Evolutionary conservation across 2,888 invertebrate species (phyloP).

Genomic region (Acronicta leporina): DNA sequence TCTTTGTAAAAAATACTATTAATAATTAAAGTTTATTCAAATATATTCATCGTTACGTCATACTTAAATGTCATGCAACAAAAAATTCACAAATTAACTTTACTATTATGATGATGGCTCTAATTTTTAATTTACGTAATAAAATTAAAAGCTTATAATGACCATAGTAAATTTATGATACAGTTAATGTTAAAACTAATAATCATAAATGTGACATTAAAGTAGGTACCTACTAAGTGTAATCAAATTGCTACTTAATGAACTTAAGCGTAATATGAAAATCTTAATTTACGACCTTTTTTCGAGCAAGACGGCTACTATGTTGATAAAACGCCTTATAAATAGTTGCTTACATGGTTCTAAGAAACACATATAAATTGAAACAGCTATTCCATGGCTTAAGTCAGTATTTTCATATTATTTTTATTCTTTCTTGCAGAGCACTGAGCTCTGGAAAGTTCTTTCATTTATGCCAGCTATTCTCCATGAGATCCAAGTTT

Average conservation of each 20-base stretch:
- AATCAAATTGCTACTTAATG: constrained; percentile 40
- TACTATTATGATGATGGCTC: background rate
- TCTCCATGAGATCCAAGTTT: no score
- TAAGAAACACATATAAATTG: no score
- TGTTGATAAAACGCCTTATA: constrained; percentile 26
- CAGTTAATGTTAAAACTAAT: constrained; percentile 35
- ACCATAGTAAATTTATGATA: constrained; percentile 26
- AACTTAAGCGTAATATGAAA: constrained; percentile 23
- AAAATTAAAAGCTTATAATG: constrained; percentile 32
- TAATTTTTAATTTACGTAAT: constrained; percentile 12
- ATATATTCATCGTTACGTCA: no score
- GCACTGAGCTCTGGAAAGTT: no score
- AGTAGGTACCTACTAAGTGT: constrained; percentile 22
- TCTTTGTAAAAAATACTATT: no score
- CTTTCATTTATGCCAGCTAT: no score
- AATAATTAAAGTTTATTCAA: no score
- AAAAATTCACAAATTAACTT: background rate
- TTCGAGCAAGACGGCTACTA: constrained; percentile 22
- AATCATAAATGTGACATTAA: constrained; percentile 42
- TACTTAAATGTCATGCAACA: background rate
- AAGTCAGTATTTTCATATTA: no score
- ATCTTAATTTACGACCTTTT: constrained; percentile 24
- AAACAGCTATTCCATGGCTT: no score
- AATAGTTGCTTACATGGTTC: background rate
- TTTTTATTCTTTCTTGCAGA: no score